Base-by-base conservation (phyloP, 2,113 vertebrate genomes). In the Lagopus muta region DNA sequence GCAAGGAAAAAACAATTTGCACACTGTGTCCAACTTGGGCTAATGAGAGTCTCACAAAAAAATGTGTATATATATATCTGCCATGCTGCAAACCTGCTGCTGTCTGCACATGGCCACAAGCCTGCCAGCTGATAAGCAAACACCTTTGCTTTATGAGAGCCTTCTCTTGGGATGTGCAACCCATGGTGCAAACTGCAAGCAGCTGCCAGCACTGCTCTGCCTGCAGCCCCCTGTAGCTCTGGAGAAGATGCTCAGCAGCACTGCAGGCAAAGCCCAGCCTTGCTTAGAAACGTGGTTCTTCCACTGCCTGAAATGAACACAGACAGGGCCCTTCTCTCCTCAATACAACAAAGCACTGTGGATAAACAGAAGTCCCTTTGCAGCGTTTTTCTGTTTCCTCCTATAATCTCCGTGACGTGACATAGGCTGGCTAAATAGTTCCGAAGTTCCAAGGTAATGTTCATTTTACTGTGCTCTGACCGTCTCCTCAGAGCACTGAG, bases 401-500 rank as follows among this genome's bases (percentile, higher is more conserved):
- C 75, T 9, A 16, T 12, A 8, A 24, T 81, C 30, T 3, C 4
- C 5, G 2, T 11, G 38, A 42, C 72, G 92, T 11, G 18, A 54
- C 40, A 90, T 38, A 17, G 72, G 64, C 62, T 60, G 62, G 38
- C 45, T 71, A 40, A 88, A 60, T 20, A 32, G 67, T 79, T 60
- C 69, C 2, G 0, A 90, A 88, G 76, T 66, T 93, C 69, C 76
- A 0, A 80, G 65, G 88, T 91, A 78, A 93, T 96, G 94, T 83
- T 70, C 79, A 34, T 82, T 89, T 82, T 1, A 2, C 93, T 86
- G 55, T 5, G 64, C 83, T 94, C 88, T 25, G 3, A 86, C 65
- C 5, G 0, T 93, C 94, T 95, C 79, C 92, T 93, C 86, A 15
- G 90, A 95, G 96, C 93, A 91, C 86, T 0, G 25, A 94, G 93